A percentile compares a stretch with the other conserved stretches of the same genome.
phyloP scores from a whole-genome alignment of 2,888 invertebrate species.

The Bellardia bayeri region DNA sequence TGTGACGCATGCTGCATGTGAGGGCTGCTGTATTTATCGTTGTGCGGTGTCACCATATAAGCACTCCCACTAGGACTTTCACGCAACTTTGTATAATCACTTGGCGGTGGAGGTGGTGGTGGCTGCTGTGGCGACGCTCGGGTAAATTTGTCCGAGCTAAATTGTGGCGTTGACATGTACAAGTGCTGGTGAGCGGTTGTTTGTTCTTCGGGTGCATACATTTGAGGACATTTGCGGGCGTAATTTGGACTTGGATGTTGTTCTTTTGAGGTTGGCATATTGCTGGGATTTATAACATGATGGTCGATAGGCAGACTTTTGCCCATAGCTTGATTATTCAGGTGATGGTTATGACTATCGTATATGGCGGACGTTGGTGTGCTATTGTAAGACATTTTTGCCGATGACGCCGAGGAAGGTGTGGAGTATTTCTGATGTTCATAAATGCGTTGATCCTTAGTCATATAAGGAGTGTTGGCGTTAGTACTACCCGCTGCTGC shows the following conservation, averaged over 20 bases:
- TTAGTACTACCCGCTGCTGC: conserved; percentile 17
- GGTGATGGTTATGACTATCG: conserved; percentile 61
- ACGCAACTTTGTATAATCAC: conserved; percentile 64
- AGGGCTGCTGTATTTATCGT: conserved; percentile 56
- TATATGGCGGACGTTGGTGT: conserved; percentile 53
- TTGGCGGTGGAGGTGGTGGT: conserved; percentile 46
- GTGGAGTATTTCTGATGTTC: conserved; percentile 68
- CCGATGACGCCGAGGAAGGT: conserved; percentile 46
- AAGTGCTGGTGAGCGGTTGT: conserved; percentile 77
- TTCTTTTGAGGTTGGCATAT: conserved; percentile 77
- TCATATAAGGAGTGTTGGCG: conserved; percentile 48
- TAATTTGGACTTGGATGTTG: conserved; percentile 81
- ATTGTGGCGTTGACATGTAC: conserved; percentile 80
- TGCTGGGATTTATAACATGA: conserved; percentile 80
- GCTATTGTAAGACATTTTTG: conserved; percentile 69
- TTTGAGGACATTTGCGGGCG: conserved; percentile 80
- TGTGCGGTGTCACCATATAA: conserved; percentile 54
- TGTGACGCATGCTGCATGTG: conserved; percentile 57
- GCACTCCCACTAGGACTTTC: conserved; percentile 69
- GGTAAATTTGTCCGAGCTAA: conserved; percentile 80
- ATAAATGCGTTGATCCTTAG: conserved; percentile 68
- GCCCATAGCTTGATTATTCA: conserved; percentile 41
- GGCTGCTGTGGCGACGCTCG: conserved; percentile 75
- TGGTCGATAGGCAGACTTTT: conserved; percentile 73
- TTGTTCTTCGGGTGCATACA: conserved; percentile 77